Percentiles rank a stretch among this genome's conserved stretches.
Conservation (phyloP, 2,888 invertebrate genomes). For the Lepidochitona cinerea region DNA sequence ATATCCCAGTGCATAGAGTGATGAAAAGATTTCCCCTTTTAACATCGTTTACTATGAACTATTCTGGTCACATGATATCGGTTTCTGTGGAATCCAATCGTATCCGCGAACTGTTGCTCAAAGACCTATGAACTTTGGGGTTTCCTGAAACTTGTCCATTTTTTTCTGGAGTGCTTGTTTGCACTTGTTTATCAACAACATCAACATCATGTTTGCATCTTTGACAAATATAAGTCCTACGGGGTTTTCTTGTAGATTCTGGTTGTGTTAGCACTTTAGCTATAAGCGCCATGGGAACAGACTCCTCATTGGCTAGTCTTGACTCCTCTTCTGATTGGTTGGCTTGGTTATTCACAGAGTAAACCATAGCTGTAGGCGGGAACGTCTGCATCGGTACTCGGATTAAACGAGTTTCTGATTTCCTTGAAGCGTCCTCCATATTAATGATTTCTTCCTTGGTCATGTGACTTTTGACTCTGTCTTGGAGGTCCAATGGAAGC, state of each 20-base stretch:
- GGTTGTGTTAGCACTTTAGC: slow-evolving; percentile 63
- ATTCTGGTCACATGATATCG: slow-evolving; percentile 31
- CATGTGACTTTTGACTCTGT: slow-evolving; percentile 78
- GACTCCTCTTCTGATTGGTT: slow-evolving; percentile 36
- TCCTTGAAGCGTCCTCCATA: slow-evolving; percentile 45
- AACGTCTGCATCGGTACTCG: slow-evolving; percentile 85
- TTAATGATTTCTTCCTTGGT: slow-evolving; percentile 61
- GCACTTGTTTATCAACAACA: slow-evolving; percentile 55
- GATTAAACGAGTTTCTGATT: slow-evolving; percentile 73
- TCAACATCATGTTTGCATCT: slow-evolving; percentile 58
- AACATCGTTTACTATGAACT: too few species aligned
- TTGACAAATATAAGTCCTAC: slow-evolving; percentile 58
- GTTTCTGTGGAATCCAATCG: slow-evolving; percentile 46
- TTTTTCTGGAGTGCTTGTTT: slow-evolving; percentile 39
- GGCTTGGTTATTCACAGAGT: slow-evolving; percentile 65
- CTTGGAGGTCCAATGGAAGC: slow-evolving; percentile 93
- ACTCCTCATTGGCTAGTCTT: slow-evolving; percentile 21
- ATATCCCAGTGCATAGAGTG: too few species aligned
- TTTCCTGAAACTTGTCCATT: not conserved
- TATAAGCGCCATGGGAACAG: slow-evolving; percentile 63
- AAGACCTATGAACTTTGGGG: not conserved
- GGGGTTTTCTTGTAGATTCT: slow-evolving; percentile 45
- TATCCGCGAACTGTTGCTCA: slow-evolving; percentile 27
- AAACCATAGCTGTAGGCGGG: slow-evolving; percentile 88
- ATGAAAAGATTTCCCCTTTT: too few species aligned